Percentiles rank a stretch among this genome's conserved stretches.
These are phyloP conservation scores for Chlorodrepanis virens DNA, from an alignment of 2,113 vertebrate genomes.

Conservation along the genomic window DNA sequence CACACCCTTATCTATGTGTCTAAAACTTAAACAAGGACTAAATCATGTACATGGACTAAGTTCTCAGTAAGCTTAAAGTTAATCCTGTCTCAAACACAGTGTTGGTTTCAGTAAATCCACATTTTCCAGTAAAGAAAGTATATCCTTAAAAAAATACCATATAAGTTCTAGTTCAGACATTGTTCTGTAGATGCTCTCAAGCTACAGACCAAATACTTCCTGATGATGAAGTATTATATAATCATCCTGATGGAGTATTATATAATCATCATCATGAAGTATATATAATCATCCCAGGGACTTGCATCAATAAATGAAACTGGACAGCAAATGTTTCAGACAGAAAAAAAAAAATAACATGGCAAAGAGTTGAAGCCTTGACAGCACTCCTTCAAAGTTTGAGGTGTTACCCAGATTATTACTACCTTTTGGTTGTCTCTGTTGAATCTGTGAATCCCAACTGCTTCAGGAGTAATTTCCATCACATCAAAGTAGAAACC, in stretches of 20 bases:
- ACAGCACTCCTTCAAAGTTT: neutral
- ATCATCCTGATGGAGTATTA: no score
- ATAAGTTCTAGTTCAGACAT: neutral
- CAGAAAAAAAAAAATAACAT: neutral
- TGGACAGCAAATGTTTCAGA: neutral
- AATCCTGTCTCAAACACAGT: neutral
- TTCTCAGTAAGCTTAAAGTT: neutral
- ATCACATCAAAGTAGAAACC: conserved; percentile 91
- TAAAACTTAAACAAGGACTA: neutral
- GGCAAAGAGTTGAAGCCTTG: neutral
- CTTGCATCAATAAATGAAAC: neutral
- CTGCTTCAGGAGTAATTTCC: conserved; percentile 90
- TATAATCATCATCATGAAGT: no score
- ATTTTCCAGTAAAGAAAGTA: neutral
- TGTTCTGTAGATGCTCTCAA: neutral
- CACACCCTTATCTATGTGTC: neutral
- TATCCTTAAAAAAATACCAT: neutral
- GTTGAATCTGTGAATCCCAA: conserved; percentile 84
- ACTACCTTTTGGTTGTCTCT: conserved; percentile 75
- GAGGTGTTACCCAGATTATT: neutral
- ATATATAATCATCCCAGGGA: neutral
- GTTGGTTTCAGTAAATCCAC: neutral
- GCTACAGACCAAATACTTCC: neutral
- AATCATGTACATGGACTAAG: neutral
- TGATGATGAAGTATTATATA: neutral